Evolutionary conservation across 2,888 invertebrate species (phyloP), one percentile per base, ranked within the genome.

Genomic region (Drosophila limbata): DNA sequence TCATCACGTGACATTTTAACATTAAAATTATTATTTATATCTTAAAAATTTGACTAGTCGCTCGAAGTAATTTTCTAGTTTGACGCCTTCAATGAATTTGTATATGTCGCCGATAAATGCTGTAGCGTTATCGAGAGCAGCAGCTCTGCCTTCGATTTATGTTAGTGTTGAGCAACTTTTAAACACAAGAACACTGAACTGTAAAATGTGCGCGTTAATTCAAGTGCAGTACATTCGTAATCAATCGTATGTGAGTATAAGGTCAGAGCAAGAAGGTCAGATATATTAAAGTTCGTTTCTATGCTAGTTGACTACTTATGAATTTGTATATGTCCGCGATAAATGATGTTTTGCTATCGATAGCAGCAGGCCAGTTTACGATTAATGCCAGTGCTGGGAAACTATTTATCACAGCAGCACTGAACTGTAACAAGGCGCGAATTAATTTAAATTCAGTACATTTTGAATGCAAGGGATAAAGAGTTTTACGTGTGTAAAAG

Each of bases 41-140:
- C 9, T 33, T 21, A 19, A n/a, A 47, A 39, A 45, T 21, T 47
- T 35, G 13, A 19, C 8, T 5, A 31, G 10, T 15, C 15, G n/a
- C 28, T 52, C 9, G 11, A 9, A 31, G 9, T 15, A n/a, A 17
- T 19, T 19, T 42, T 31, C 25, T 4, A 37, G 15, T 40, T 40
- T 5, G 37, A 21, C 21, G 72, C 47, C 33, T 67, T 45, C 25
- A 8, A 15, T 19, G 3, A 53, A 45, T 61, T 74, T 59, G 79
- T 79, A 79, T 69, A 79, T 79, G 57, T 76, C 79, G 79, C 76
- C 79, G 76, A 76, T 74, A 69, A 64, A 9, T 45, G 15, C 0
- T 11, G 4, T 10, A 2, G 0, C 3, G 1, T 21, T 69, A 76
- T 76, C 76, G 79, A 65, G 15, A 51, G 37, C 48, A 73, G n/a